Evolutionary conservation across 2,797 vertebrate species (phyloP).

Genomic region (Rhabdophis nuchalis): DNA sequence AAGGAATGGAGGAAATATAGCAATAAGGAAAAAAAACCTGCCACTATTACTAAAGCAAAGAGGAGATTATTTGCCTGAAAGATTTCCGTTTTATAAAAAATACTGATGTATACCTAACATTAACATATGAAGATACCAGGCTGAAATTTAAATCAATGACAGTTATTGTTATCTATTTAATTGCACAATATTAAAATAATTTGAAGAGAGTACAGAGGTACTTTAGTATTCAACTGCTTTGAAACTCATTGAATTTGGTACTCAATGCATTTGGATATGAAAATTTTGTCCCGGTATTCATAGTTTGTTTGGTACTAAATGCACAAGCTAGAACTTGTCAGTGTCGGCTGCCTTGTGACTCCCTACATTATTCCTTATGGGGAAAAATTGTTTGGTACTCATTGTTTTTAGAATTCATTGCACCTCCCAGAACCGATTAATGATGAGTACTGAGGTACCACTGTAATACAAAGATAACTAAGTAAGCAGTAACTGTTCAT

Average conservation of each 20-base stretch:
- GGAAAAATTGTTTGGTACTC: background rate
- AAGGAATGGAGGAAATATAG: background rate
- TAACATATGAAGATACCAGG: background rate
- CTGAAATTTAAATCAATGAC: background rate
- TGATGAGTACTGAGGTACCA: background rate
- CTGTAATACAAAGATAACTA: background rate
- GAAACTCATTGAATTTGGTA: background rate
- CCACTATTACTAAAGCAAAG: background rate
- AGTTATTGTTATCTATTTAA: background rate
- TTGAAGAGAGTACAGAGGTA: background rate
- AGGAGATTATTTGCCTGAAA: background rate
- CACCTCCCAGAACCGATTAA: background rate
- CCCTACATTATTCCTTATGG: background rate
- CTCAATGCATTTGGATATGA: background rate
- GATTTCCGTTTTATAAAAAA: background rate
- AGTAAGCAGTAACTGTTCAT: background rate
- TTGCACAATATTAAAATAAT: background rate
- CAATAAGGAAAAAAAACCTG: background rate
- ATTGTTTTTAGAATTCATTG: background rate
- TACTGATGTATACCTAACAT: background rate
- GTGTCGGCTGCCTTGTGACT: background rate
- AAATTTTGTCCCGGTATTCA: background rate
- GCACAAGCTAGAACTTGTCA: background rate
- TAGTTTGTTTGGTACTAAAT: background rate
- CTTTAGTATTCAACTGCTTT: background rate